Conservation (phyloP, 2,888 invertebrate genomes). For the Acleris sparsana region DNA sequence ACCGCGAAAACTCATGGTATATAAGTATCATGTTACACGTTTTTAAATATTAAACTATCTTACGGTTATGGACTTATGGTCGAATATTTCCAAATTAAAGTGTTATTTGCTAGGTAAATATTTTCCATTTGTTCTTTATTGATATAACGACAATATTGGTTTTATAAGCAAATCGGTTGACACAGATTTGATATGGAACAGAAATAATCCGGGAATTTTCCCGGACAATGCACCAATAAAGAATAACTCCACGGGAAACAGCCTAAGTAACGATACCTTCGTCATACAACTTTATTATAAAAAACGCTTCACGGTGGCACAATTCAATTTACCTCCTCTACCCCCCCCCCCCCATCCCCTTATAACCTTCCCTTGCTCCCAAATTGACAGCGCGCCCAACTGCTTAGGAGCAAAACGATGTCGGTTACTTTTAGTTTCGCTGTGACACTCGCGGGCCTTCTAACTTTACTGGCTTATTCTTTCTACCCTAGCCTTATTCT, state of each 20-base stretch:
- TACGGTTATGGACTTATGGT: too few species aligned
- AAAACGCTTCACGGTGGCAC: conserved; percentile 15
- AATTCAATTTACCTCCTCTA: conserved; percentile 16
- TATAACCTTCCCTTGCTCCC: conserved; percentile 13
- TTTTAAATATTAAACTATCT: too few species aligned
- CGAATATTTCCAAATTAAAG: too few species aligned
- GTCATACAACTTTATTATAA: conserved; percentile 17
- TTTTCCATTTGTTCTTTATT: too few species aligned
- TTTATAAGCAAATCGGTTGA: too few species aligned
- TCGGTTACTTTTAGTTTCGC: conserved; percentile 3
- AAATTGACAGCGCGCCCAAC: conserved; percentile 20
- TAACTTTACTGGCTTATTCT: too few species aligned
- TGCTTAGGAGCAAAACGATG: conserved; percentile 11
- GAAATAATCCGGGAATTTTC: neutral
- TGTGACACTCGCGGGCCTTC: neutral
- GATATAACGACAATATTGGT: too few species aligned
- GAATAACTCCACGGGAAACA: neutral
- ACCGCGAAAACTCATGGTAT: too few species aligned
- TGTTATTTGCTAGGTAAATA: too few species aligned
- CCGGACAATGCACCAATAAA: neutral
- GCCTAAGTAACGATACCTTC: conserved; percentile 15
- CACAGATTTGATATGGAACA: too few species aligned
- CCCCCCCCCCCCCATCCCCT: neutral
- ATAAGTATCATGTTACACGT: too few species aligned
- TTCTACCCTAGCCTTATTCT: too few species aligned